These are phyloP conservation scores for Kryptopterus vitreolus DNA, from an alignment of 2,797 vertebrate species.

Conservation along the genomic window DNA sequence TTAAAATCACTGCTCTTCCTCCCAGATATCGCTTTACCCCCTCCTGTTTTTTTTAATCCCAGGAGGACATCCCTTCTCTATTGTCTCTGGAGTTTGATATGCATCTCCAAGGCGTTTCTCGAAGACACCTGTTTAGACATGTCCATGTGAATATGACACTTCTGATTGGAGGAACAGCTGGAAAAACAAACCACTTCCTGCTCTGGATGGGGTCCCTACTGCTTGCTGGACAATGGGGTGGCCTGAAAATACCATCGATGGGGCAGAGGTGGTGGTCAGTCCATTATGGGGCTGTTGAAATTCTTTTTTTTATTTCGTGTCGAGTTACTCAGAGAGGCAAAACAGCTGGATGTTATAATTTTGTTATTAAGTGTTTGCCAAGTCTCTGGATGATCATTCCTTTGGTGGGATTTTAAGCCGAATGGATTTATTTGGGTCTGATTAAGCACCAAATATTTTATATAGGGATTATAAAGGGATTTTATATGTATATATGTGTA, in stretches of 20 bases:
- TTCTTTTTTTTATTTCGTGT: background rate
- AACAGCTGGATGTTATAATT: conserved; percentile 36
- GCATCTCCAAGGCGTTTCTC: conserved; percentile 1
- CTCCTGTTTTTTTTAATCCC: background rate
- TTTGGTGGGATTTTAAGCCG: background rate
- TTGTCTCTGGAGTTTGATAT: conserved; percentile 23
- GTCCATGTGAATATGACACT: conserved; percentile 32
- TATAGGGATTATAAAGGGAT: too few species aligned
- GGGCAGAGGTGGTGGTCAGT: background rate
- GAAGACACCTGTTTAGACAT: conserved; percentile 51
- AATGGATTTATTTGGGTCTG: background rate
- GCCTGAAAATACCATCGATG: conserved; percentile 17
- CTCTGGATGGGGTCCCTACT: background rate
- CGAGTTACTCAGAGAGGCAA: conserved; percentile 26
- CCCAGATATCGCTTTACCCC: conserved; percentile 24
- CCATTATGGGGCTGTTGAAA: background rate
- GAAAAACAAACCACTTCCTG: conserved; percentile 32
- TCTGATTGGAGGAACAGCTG: conserved; percentile 50
- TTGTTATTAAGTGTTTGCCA: conserved; percentile 6
- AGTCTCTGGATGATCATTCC: background rate
- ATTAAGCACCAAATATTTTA: background rate
- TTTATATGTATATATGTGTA: too few species aligned
- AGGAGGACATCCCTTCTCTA: background rate
- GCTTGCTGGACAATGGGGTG: conserved; percentile 12
- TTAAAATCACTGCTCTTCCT: background rate